phyloP scores from a whole-genome alignment of 1,140 invertebrate genomes.

The Brachionus paranguensis region DNA sequence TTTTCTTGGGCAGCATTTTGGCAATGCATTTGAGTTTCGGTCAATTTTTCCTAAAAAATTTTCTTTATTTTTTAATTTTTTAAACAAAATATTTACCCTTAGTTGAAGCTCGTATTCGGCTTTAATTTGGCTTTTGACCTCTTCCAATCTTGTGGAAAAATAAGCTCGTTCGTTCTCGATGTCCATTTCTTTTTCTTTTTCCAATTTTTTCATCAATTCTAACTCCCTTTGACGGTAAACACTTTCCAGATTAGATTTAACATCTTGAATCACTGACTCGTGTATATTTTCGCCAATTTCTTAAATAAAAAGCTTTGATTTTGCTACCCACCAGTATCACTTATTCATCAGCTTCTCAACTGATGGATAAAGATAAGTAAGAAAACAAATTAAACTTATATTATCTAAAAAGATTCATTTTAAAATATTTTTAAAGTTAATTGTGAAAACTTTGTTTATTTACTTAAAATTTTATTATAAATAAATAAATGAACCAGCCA shows the following conservation, averaged over 20 bases:
- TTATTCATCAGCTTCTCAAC: neutral
- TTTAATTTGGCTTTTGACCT: neutral
- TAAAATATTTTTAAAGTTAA: too few species aligned
- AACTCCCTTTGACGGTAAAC: neutral
- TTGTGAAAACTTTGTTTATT: too few species aligned
- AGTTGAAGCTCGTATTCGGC: neutral
- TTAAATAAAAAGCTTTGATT: neutral
- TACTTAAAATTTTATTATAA: too few species aligned
- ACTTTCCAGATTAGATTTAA: neutral
- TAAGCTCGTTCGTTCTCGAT: neutral
- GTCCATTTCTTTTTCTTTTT: constrained; percentile 11
- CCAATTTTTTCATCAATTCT: neutral
- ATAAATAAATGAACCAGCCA: too few species aligned
- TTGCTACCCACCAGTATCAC: too few species aligned
- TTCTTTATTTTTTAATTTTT: neutral
- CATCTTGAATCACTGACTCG: neutral
- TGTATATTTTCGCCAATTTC: neutral
- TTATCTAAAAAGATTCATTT: too few species aligned
- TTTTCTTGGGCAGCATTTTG: neutral
- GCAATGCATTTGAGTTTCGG: neutral
- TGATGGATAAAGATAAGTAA: too few species aligned
- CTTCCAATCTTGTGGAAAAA: neutral
- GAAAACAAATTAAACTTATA: too few species aligned
- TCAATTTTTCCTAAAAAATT: neutral
- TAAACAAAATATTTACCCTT: neutral